phyloP scores from a whole-genome alignment of 2,113 vertebrate genomes.

The Pelvicachromis taeniatus region DNA sequence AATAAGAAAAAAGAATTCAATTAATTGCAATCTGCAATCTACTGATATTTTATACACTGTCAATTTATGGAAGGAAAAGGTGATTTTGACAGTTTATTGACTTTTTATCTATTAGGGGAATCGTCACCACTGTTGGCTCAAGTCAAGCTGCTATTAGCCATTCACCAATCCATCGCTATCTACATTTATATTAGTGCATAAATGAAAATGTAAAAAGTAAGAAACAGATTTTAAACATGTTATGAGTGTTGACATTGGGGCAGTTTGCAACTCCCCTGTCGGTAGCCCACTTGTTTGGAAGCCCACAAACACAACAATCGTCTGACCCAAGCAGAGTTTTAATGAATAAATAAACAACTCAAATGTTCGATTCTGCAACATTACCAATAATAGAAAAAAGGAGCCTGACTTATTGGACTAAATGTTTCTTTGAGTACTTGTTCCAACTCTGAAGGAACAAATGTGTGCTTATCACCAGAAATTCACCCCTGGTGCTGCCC shows the following conservation, averaged over 20 bases:
- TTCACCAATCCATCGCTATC: rapidly evolving
- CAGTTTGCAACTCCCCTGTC: neutral
- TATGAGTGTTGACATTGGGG: neutral
- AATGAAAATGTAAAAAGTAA: neutral
- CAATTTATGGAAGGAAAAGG: neutral
- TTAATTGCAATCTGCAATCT: neutral
- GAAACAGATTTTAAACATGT: neutral
- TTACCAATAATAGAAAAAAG: neutral
- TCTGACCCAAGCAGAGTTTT: neutral
- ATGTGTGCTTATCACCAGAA: slow-evolving; percentile 26
- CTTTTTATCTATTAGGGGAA: neutral
- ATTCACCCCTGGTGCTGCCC: neutral
- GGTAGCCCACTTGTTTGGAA: neutral
- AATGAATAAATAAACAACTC: neutral
- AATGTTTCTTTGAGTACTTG: neutral
- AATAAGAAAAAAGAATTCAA: neutral
- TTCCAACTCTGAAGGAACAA: neutral
- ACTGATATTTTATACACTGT: neutral
- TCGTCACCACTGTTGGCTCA: neutral
- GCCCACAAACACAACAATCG: neutral
- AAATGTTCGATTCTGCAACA: neutral
- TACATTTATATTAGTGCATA: neutral
- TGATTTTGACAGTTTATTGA: neutral
- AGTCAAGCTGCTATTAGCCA: neutral
- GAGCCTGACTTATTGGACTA: neutral